Evolutionary conservation across 2,888 invertebrate genomes (phyloP).

Genomic region (Pseudolycoriella hygida): DNA sequence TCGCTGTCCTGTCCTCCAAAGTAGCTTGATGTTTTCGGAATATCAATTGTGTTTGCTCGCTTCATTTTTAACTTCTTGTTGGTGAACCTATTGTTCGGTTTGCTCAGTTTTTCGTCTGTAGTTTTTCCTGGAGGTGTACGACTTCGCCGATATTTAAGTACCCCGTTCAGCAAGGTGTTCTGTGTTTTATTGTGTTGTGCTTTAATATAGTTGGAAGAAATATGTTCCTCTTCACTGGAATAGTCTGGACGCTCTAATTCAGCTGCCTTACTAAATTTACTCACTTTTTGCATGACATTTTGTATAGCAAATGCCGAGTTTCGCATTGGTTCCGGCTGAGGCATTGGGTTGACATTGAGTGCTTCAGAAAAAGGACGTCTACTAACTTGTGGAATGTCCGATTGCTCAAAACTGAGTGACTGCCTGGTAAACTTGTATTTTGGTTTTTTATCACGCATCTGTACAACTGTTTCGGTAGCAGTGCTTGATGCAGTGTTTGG

Average conservation of each 20-base stretch:
- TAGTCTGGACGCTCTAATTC: neutral
- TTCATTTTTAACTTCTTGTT: conserved; percentile 53
- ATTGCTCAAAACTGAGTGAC: conserved; percentile 13
- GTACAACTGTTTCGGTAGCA: conserved; percentile 10
- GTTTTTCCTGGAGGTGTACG: conserved; percentile 5
- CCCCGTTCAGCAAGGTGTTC: conserved; percentile 6
- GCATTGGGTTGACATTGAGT: conserved; percentile 11
- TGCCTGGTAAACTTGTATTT: conserved; percentile 12
- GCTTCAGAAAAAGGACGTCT: conserved; percentile 15
- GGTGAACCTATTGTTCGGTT: neutral
- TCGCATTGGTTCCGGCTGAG: too few species aligned
- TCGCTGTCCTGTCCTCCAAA: conserved; percentile 22
- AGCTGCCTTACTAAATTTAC: conserved; percentile 5
- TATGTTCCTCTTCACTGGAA: neutral
- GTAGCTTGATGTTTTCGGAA: conserved; percentile 44
- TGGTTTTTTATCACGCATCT: conserved; percentile 13
- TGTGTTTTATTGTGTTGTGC: neutral
- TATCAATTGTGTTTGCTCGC: conserved; percentile 76
- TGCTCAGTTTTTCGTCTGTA: neutral
- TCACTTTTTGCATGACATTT: conserved; percentile 8
- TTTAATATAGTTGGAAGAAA: neutral
- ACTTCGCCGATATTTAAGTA: conserved; percentile 13
- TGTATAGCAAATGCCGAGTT: too few species aligned
- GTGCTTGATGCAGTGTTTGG: conserved; percentile 13
- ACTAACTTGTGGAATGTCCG: neutral